These are phyloP conservation scores for Sula dactylatra DNA, from an alignment of 2,113 vertebrate genomes.

Conservation along the genomic window DNA sequence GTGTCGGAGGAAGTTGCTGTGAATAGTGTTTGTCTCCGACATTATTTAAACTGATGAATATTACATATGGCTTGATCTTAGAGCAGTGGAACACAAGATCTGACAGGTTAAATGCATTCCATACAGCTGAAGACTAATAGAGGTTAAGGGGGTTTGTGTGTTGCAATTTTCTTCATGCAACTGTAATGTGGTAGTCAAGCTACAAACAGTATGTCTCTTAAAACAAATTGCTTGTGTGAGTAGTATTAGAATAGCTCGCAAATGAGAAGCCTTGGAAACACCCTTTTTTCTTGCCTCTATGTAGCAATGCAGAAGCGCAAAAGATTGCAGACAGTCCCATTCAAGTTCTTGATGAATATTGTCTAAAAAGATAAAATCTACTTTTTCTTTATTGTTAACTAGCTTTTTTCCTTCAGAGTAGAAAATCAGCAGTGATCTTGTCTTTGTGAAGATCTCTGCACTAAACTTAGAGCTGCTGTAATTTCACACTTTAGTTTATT, in stretches of 20 bases:
- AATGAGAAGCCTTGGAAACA: background rate
- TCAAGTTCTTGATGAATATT: background rate
- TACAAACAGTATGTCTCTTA: slow-evolving; percentile 15
- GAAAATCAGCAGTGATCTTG: background rate
- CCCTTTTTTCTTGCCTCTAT: background rate
- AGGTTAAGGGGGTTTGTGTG: slow-evolving; percentile 40
- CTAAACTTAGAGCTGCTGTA: background rate
- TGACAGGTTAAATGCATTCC: slow-evolving; percentile 55
- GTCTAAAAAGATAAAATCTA: background rate
- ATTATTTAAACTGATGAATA: slow-evolving; percentile 51
- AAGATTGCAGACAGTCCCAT: background rate
- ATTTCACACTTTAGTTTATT: slow-evolving; percentile 6
- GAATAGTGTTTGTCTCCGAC: background rate
- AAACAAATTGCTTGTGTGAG: slow-evolving; percentile 22
- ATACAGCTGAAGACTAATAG: slow-evolving; percentile 34
- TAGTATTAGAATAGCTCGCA: background rate
- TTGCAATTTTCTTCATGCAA: slow-evolving; percentile 41
- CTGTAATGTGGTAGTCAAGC: slow-evolving; percentile 5
- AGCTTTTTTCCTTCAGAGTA: background rate
- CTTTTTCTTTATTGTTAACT: background rate
- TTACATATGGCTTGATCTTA: slow-evolving; percentile 49
- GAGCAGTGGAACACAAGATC: slow-evolving; percentile 43
- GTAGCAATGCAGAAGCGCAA: background rate
- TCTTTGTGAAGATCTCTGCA: background rate
- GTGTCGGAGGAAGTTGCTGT: slow-evolving; percentile 2